A percentile compares a stretch with the other conserved stretches of the same genome.
Conservation (phyloP, 2,888 invertebrate genomes). For the Xiphydria camelus region DNA sequence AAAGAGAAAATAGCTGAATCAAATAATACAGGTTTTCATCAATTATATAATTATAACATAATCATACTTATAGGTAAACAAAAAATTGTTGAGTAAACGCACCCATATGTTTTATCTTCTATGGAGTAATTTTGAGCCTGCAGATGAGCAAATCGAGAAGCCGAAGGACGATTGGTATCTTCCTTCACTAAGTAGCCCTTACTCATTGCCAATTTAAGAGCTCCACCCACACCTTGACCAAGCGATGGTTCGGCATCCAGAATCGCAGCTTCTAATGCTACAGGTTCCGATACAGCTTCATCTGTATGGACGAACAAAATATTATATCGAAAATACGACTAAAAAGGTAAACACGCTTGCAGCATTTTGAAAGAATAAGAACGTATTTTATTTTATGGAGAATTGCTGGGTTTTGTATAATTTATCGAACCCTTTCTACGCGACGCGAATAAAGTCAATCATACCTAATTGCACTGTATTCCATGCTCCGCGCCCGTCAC, state of each 20-base stretch:
- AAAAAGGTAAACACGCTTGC: constrained; percentile 1
- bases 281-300: constrained; percentile 57
- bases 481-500: constrained; percentile 74
- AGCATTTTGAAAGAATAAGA: constrained; percentile 5
- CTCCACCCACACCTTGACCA: constrained; percentile 89
- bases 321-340: background rate
- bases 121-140: constrained; percentile 81
- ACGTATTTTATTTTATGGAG: background rate
- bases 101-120: constrained; percentile 76
- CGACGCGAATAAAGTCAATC: constrained; percentile 26
- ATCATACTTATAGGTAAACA: background rate
- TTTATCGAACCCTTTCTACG: too few relatives aligned
- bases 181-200: constrained; percentile 93
- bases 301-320: constrained; percentile 35
- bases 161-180: constrained; percentile 71
- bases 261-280: constrained; percentile 67
- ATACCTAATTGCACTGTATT: constrained; percentile 75
- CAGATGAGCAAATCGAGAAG: constrained; percentile 73
- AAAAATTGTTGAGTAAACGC: constrained; percentile 43
- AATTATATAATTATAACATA: background rate
- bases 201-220: constrained; percentile 85
- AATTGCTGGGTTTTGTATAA: too few relatives aligned
- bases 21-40: background rate
- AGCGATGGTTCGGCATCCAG: constrained; percentile 92
- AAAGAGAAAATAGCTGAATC: background rate